Evolutionary conservation across 37 sponge, comb jelly and placozoan species (phyloP), one percentile per base, ranked within the genome.

Genomic region (Eunapius fragilis): DNA sequence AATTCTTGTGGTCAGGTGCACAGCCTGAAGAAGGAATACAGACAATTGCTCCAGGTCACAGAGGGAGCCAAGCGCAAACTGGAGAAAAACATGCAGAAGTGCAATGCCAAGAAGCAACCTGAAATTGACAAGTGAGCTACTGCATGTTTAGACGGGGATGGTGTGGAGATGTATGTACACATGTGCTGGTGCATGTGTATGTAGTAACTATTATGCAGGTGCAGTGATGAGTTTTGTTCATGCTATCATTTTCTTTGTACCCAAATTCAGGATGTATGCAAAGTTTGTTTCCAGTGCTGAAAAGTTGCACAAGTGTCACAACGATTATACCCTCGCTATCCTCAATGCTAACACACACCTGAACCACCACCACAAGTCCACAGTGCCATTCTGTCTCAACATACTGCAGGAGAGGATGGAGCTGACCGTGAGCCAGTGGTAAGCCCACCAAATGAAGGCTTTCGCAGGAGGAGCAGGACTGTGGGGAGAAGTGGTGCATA

Each of bases 351-450:
- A 94, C 49, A 31, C 48, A 4, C 92, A 94, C 37, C 85, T 85
- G 12, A 80, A 94, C 38, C 77, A 88, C 78, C 71, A 71, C n/a
- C 80, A 67, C 23, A 25, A 19, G 58, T 31, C 68, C 25, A 68
- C 89, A 45, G 71, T 91, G 19, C 95, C 95, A 19, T 84, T 91
- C 79, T 71, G 76, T 49, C 86, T 94, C 35, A 79, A 94, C 80
- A 91, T 83, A 6, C 76, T 89, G 41, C 95, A 94, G 32, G 77
- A 94, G 79, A 81, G 93, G 25, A 85, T 82, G 86, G 89, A 94
- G 76, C 71, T 77, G 31, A 77, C 80, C 78, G 76, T 88, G 27
- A 68, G 37, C 32, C 73, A 91, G 28, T 94, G 95, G 95, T 94
- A 41, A 41, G 41, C 41, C 41, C n/a, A n/a, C n/a, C n/a, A n/a